Conservation (phyloP, 2,888 invertebrate species). For the Hemistola chrysoprasaria region DNA sequence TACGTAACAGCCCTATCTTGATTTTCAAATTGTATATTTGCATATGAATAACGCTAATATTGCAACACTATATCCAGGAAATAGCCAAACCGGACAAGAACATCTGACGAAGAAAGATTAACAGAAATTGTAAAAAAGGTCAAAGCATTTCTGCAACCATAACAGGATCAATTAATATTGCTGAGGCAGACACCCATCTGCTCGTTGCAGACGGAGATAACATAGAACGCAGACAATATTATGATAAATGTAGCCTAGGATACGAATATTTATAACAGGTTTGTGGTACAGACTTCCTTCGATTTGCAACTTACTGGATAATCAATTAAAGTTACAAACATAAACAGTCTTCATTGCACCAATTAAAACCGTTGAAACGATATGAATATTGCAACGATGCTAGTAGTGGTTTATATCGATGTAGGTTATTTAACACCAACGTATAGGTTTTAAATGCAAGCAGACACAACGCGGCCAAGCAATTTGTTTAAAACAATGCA, state of each 20-base stretch:
- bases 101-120: conserved; percentile 29
- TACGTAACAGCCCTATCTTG: conserved; percentile 2
- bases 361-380: conserved; percentile 5
- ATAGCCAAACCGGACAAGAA: conserved; percentile 4
- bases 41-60: conserved; percentile 6
- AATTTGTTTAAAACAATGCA: conserved; percentile 31
- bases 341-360: conserved; percentile 17
- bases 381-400: too few species aligned
- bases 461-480: conserved; percentile 19
- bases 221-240: conserved; percentile 61
- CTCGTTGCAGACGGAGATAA: conserved; percentile 47
- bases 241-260: conserved; percentile 64
- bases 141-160: conserved; percentile 42
- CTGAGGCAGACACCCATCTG: conserved; percentile 62
- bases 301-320: conserved; percentile 32
- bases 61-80: conserved; percentile 12
- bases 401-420: too few species aligned
- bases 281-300: conserved; percentile 29
- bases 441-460: conserved; percentile 16
- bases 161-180: conserved; percentile 66
- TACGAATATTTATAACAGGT: conserved; percentile 48
- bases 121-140: conserved; percentile 37
- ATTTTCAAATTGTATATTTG: conserved; percentile 8
- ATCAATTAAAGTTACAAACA: conserved; percentile 43
- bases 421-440: conserved; percentile 13